These are phyloP conservation scores for Psettodes erumei DNA, from an alignment of 2,113 vertebrate genomes.

Conservation along the genomic window DNA sequence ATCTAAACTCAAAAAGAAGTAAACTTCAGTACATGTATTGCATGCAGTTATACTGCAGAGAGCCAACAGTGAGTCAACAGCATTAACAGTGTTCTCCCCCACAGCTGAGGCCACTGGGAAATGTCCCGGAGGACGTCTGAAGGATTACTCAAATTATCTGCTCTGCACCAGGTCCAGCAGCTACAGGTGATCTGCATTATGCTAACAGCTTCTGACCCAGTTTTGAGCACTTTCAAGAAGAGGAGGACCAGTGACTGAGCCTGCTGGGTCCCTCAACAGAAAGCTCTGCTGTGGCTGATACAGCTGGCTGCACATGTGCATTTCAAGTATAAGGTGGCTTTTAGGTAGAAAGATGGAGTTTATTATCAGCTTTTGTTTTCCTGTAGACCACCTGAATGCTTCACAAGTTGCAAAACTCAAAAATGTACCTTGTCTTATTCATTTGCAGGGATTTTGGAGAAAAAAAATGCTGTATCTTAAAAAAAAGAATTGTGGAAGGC, in stretches of 20 bases:
- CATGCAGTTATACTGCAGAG: conserved; percentile 1
- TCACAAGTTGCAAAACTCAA: background rate
- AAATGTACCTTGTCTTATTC: background rate
- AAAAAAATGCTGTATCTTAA: background rate
- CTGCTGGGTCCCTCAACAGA: conserved; percentile 33
- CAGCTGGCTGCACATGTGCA: background rate
- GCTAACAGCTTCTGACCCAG: conserved; percentile 60
- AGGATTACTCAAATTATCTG: conserved; percentile 50
- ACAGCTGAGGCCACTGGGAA: conserved; percentile 8
- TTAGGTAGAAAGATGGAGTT: background rate
- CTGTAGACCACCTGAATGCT: background rate
- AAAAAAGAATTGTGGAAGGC: background rate
- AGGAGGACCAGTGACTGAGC: conserved; percentile 12
- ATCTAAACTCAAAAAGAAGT: background rate
- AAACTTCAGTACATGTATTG: background rate
- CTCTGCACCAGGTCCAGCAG: conserved; percentile 41
- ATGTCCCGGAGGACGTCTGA: conserved; percentile 11
- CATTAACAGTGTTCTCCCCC: background rate
- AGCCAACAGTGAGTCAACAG: background rate
- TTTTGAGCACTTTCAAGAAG: conserved; percentile 39
- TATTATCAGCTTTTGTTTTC: conserved; percentile 3
- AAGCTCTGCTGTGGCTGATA: background rate
- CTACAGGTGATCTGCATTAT: conserved; percentile 56
- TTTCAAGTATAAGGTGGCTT: background rate
- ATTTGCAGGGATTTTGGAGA: background rate